Evolutionary conservation across 2,888 invertebrate genomes (phyloP), one percentile per base, ranked within the genome.

Genomic region (Cheilosia soror): DNA sequence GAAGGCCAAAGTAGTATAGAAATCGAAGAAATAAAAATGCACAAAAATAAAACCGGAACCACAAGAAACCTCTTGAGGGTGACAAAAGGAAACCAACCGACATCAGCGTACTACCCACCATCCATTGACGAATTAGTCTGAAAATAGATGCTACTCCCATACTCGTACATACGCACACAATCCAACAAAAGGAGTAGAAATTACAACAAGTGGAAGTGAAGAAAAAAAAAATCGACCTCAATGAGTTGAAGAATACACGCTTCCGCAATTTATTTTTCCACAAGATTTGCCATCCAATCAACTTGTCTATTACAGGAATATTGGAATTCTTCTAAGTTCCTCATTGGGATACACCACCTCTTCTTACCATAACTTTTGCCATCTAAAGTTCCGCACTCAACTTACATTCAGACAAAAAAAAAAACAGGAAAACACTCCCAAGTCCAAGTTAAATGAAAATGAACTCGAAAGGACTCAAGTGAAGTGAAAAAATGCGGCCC

Each of bases 221-320:
- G 65, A 62, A 42, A 44, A 37, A 55, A 53, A 29, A 37, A 49
- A 11, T n/a, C 66, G 29, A 29, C 49, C 68, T 78, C 79, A 77
- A 76, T 69, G 82, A 87, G 80, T 80, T 83, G 73, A 86, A 83
- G 86, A 83, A 85, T 84, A 87, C 87, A 87, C 75, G 85, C 87
- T 87, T 87, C 87, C 83, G 87, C 87, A 88, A 88, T 88, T 88
- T 88, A 87, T 87, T 87, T 84, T 88, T 88, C 88, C 87, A 87
- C 87, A 87, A 87, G 87, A 88, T 88, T 88, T 88, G 87, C 87
- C 86, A 87, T 87, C 88, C 87, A 88, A 88, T 88, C 88, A 88
- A 88, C 87, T 87, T 88, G 88, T 88, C 88, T 87, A 86, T 88
- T 87, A 88, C 88, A 88, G 88, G 57, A 82, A 86, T 79, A 76